Percentiles rank a stretch among this genome's conserved stretches.
These are phyloP conservation scores for Lytechinus variegatus DNA, from an alignment of 35 echinoderm and acorn worm genomes.

Conservation along the genomic window DNA sequence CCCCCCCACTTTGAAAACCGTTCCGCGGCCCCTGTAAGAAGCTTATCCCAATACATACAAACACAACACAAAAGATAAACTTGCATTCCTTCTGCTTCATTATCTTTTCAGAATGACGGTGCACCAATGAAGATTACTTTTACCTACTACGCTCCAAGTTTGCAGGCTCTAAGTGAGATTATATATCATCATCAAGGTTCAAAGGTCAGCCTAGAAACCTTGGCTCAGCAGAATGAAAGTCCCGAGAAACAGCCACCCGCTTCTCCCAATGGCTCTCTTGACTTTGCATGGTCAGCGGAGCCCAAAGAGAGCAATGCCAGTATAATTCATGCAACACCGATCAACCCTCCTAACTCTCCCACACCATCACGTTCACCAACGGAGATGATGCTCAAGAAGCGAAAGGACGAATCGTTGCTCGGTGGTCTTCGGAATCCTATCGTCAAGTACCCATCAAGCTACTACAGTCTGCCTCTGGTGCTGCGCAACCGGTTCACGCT, in stretches of 20 bases:
- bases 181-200: constrained; percentile 34
- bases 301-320: neutral
- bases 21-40: no score
- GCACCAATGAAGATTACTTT: constrained; percentile 19
- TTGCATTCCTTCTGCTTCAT: neutral
- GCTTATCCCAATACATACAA: no score
- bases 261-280: constrained; percentile 27
- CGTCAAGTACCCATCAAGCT: constrained; percentile 30
- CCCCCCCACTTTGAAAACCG: no score
- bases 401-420: neutral
- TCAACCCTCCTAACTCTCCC: constrained; percentile 39
- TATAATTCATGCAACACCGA: neutral
- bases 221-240: constrained; percentile 26
- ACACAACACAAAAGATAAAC: neutral
- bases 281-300: constrained; percentile 4
- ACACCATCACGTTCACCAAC: constrained; percentile 20
- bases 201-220: neutral
- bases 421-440: neutral
- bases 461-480: constrained; percentile 36
- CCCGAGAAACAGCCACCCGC: neutral
- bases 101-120: neutral
- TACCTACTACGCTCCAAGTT: constrained; percentile 36
- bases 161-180: neutral
- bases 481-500: constrained; percentile 24
- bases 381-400: constrained; percentile 12